Evolutionary conservation across 2,113 vertebrate species (phyloP).

Genomic region (Rhynchomys soricoides): DNA sequence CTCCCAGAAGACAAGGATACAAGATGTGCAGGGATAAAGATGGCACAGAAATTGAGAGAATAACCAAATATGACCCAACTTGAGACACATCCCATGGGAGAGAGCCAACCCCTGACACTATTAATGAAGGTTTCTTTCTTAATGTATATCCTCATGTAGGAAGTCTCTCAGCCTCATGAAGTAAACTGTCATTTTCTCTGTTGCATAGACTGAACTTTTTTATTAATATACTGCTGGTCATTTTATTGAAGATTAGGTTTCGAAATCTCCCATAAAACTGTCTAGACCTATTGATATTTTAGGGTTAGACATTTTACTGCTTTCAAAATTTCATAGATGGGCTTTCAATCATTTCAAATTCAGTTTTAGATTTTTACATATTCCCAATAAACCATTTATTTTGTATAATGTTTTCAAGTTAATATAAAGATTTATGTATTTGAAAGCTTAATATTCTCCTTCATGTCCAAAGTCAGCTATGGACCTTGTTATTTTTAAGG

Average conservation of each 20-base stretch:
- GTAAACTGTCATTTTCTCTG: conserved; percentile 3
- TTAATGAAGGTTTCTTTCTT: neutral
- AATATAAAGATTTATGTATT: conserved; percentile 33
- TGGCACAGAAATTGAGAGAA: no score
- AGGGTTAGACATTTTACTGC: conserved; percentile 13
- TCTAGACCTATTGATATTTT: conserved; percentile 36
- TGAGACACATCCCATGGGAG: no score
- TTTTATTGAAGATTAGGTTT: conserved; percentile 8
- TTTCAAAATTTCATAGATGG: conserved; percentile 10
- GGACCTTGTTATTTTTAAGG: neutral
- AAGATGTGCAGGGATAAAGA: no score
- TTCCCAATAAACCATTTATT: neutral
- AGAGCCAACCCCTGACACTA: no score
- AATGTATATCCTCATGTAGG: neutral
- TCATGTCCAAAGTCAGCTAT: neutral
- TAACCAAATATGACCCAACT: no score
- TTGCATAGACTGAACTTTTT: neutral
- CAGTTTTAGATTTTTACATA: conserved; percentile 8
- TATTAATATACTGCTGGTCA: neutral
- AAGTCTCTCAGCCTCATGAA: neutral
- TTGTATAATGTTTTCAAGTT: conserved; percentile 10
- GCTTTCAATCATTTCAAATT: conserved; percentile 24
- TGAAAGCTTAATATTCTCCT: neutral
- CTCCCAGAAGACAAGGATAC: no score
- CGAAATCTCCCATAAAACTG: neutral